Evolutionary conservation across 2,888 invertebrate species (phyloP), one percentile per base, ranked within the genome.

Genomic region (Athalia circularis): DNA sequence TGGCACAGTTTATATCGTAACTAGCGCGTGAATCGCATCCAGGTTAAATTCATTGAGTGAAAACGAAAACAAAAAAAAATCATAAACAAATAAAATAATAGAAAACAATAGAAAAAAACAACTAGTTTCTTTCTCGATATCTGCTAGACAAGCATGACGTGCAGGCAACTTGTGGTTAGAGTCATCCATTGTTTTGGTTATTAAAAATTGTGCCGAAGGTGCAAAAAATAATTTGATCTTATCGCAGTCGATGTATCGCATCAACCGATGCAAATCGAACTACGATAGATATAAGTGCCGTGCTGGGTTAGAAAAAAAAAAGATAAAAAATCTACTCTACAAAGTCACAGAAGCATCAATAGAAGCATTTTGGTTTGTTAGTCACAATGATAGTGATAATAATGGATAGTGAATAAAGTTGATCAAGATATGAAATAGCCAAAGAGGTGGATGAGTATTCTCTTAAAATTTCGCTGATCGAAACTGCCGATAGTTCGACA

Each of bases 281-380:
- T 13, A 50, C 43, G 52, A 72, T 72, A 59, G 15, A 29, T 61
- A 29, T 61, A 45, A 45, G 59, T 72, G 59, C n/a, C 9, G 13
- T 62, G 54, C 50, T 76, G 29, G 13, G 76, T 74, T 57, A 62
- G 43, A 59, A n/a, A 4, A 13, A 13, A 11, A 13, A 11, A 11
- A 50, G 4, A 50, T 47, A 43, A 50, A 15, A 43, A 67, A 8
- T n/a, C 45, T 77, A 77, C 15, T 47, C 77, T 77, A 77, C 65
- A 59, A 57, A 64, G 54, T 65, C 11, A 61, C 45, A 64, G n/a
- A 77, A 78, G 78, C 78, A 78, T 78, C 78, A 72, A 78, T 54
- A 72, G 43, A 78, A 78, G 78, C 78, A 64, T 50, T 62, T 65
- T 78, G 3, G 50, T 29, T 29, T 75, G 62, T 75, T 75, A 75